Percentiles rank a stretch among this genome's conserved stretches.
These are phyloP conservation scores for Hyposmocoma kahamanoa DNA, from an alignment of 1,140 invertebrate genomes.

Conservation along the genomic window DNA sequence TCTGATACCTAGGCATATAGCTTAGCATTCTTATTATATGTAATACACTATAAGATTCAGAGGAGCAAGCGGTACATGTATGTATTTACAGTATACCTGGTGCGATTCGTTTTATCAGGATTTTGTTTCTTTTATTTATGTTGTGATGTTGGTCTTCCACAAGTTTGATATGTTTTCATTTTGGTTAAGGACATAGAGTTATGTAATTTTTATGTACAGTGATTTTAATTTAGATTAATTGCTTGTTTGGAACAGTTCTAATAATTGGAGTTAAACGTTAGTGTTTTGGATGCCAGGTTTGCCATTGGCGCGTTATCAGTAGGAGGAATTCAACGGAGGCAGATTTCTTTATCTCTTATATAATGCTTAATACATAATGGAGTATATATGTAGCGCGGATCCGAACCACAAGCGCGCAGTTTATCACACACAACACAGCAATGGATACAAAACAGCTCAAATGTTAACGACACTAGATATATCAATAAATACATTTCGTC, in stretches of 20 bases:
- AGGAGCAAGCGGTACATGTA: no score
- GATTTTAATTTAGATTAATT: conserved; percentile 37
- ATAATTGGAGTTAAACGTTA: no score
- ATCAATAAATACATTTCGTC: conserved; percentile 65
- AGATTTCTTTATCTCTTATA: no score
- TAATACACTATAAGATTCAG: no score
- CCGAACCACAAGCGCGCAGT: no score
- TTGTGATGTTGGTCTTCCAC: conserved; percentile 72
- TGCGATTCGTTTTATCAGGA: conserved; percentile 23
- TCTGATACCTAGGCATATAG: no score
- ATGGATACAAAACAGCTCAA: conserved; percentile 57
- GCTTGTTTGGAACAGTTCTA: no score
- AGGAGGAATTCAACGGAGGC: not conserved
- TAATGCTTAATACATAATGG: no score
- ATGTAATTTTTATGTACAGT: conserved; percentile 49
- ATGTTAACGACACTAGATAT: conserved; percentile 67
- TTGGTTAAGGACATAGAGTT: conserved; percentile 29
- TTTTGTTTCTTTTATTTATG: conserved; percentile 62
- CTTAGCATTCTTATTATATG: no score
- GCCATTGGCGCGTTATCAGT: not conserved
- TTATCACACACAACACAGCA: conserved; percentile 27
- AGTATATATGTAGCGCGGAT: no score
- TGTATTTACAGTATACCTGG: not conserved
- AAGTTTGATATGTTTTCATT: conserved; percentile 48
- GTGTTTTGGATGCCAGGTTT: conserved; percentile 43